These are phyloP conservation scores for Pseudopipra pipra DNA, from an alignment of 2,113 vertebrate genomes.

Conservation along the genomic window DNA sequence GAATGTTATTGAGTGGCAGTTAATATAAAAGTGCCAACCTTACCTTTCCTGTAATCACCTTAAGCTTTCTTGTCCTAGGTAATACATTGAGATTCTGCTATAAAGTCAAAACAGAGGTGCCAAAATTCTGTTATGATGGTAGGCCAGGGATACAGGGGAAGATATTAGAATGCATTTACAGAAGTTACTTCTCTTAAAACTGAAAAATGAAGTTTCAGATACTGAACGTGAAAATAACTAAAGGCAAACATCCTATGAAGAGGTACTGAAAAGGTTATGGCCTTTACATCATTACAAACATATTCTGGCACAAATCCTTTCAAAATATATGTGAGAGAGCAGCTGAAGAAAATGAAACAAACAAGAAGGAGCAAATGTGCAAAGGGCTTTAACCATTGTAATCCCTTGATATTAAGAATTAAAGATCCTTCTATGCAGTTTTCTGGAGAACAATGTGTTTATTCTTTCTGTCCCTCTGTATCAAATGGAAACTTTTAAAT, in stretches of 20 bases:
- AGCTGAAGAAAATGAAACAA: conserved; percentile 46
- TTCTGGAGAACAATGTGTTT: neutral
- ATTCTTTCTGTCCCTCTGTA: neutral
- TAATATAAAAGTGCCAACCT: neutral
- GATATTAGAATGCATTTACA: neutral
- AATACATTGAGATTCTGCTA: neutral
- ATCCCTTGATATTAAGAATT: neutral
- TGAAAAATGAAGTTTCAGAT: neutral
- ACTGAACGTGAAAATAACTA: conserved; percentile 6
- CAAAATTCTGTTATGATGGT: neutral
- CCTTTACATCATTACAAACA: conserved; percentile 46
- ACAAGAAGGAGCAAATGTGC: neutral
- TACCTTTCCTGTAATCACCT: neutral
- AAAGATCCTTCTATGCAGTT: conserved; percentile 18
- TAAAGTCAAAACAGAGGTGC: neutral
- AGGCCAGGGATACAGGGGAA: neutral
- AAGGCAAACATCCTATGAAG: neutral
- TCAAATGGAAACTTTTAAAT: neutral
- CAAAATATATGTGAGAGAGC: conserved; percentile 40
- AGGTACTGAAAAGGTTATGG: conserved; percentile 18
- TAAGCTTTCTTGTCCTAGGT: neutral
- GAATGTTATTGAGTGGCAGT: neutral
- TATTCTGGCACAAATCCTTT: conserved; percentile 28
- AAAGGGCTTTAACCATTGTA: neutral
- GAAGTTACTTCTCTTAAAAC: neutral